Base-by-base conservation (phyloP, 2,113 vertebrate species). In the Eudyptes chrysolophus region DNA sequence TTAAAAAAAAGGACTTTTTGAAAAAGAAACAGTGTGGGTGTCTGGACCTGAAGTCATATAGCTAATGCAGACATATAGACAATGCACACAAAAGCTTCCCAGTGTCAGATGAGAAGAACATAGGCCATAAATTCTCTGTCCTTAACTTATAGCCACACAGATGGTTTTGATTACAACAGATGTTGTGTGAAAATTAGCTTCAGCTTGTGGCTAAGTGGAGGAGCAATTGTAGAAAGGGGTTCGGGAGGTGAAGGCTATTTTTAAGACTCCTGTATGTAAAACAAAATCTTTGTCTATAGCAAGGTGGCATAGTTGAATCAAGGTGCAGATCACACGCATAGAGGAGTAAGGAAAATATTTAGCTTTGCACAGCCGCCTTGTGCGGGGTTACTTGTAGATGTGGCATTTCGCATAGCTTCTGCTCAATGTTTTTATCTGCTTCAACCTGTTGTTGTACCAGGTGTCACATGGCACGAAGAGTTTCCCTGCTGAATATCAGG, bases 161-260 rank as follows among this genome's bases (percentile, higher is more conserved):
- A 96, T 95, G 98, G 96, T 98, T 99, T 98, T 97, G 93, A 98
- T 99, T 98, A 98, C n/a, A 87, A 78, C 76, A 89, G 92, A 94
- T 95, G 78, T 89, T 96, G 97, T 97, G 96, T 97, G 97, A 98
- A 98, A 98, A 98, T 97, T 94, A 99, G 96, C 98, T 97, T 83
- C 98, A 98, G 98, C 95, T 98, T 98, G 90, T 92, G 81, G 62
- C 84, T 89, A 84, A 93, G 48, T 77, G 61, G 79, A 87, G 24
- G 40, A 96, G 71, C 79, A 68, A 51, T 97, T 92, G 58, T 77
- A 85, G 74, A 87, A 86, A 62, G 84, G 55, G 46, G 57, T 93
- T 95, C 80, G 60, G 78, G 48, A 95, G 84, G 77, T 94, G 62
- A 96, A 74, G 78, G 77, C 81, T 95, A 76, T 96, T 98, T 97